These are phyloP conservation scores for Oostethus manadensis DNA, from an alignment of 2,113 vertebrate genomes.

Conservation along the genomic window DNA sequence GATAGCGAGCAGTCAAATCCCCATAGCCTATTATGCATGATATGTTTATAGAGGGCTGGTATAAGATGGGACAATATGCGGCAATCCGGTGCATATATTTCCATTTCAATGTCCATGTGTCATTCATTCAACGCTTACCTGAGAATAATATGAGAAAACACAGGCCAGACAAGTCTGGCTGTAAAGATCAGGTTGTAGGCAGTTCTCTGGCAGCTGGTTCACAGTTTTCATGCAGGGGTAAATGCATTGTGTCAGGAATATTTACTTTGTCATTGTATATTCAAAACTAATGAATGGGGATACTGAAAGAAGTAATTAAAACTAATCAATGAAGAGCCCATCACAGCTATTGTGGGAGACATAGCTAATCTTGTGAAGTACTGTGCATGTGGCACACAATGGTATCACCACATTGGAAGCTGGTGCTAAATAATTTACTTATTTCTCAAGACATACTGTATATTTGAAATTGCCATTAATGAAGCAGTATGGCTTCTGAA, in stretches of 20 bases:
- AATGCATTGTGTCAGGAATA: constrained; percentile 11
- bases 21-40: constrained; percentile 36
- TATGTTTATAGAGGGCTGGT: constrained; percentile 41
- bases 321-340: constrained; percentile 4
- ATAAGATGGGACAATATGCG: constrained; percentile 13
- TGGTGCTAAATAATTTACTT: no score
- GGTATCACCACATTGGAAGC: no score
- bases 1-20: constrained; percentile 25
- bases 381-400: no score
- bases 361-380: background rate
- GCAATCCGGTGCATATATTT: constrained; percentile 48
- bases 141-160: constrained; percentile 28
- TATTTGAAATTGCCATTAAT: no score
- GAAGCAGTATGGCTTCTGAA: no score
- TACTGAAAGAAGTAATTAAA: background rate
- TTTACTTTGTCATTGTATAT: constrained; percentile 23
- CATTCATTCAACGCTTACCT: constrained; percentile 40
- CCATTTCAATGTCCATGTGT: constrained; percentile 41
- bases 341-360: background rate
- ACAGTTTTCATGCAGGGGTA: no score
- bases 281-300: constrained; percentile 14
- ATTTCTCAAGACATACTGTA: no score
- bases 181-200: constrained; percentile 44
- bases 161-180: constrained; percentile 37
- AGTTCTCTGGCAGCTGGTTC: constrained; percentile 20